Evolutionary conservation across 1,140 invertebrate species (phyloP).

Genomic region (Lepidotrigona ventralis): DNA sequence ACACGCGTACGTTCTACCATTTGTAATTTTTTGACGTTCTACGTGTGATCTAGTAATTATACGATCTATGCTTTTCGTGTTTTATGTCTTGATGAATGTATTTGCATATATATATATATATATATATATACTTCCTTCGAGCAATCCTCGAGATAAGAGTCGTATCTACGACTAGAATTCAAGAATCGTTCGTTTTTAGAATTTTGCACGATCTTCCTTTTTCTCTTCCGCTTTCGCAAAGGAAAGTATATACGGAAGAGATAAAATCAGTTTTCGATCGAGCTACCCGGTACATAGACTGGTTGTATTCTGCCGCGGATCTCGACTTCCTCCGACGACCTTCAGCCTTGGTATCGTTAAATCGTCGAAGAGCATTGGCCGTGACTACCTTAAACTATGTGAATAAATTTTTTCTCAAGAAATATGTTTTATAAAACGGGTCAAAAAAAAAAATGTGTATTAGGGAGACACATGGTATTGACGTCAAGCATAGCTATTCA

Average conservation of each 20-base stretch:
- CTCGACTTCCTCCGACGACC: conserved; percentile 60
- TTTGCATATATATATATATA: too few species aligned
- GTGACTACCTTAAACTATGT: not conserved
- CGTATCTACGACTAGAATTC: not conserved
- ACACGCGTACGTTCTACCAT: not conserved
- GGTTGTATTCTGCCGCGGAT: conserved; percentile 57
- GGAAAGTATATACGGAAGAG: not conserved
- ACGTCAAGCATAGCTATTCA: not conserved
- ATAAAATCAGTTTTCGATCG: conserved; percentile 26
- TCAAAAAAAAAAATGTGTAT: not conserved
- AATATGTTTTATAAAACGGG: not conserved
- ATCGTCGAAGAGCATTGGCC: conserved; percentile 47
- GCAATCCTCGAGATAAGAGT: not conserved
- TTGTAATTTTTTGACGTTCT: not conserved
- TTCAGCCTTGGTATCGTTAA: conserved; percentile 59
- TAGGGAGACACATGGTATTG: not conserved
- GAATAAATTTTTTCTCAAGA: not conserved
- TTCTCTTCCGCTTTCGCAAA: not conserved
- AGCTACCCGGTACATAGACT: conserved; percentile 59
- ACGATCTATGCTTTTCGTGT: not conserved
- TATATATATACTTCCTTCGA: not conserved
- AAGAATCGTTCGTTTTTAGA: not conserved
- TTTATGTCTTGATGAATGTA: too few species aligned
- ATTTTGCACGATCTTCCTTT: not conserved
- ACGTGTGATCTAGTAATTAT: not conserved